Evolutionary conservation across 2,113 vertebrate species (phyloP), one percentile per base, ranked within the genome.

Genomic region (Lethenteron reissneri): DNA sequence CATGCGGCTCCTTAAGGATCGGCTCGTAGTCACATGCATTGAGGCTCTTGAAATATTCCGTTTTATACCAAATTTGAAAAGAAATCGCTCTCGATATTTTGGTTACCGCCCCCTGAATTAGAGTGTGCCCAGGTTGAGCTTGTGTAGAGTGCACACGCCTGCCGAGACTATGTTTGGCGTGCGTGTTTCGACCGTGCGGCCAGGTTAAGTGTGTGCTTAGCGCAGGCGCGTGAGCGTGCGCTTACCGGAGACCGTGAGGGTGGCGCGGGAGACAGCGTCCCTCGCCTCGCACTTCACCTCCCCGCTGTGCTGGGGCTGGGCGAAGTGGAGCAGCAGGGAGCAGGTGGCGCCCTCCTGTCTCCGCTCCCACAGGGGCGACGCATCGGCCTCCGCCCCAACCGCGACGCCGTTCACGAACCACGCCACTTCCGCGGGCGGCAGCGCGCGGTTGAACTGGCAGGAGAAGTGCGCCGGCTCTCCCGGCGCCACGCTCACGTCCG

Each of bases 211-310:
- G 41, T 41, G 41, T 41, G 41, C 6, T 41, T 41, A 41, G 6
- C 41, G 6, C 41, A 41, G 41, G 5, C 6, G 41, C 41, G 41
- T 41, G 41, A 41, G 41, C 41, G 41, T 41, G 41, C 41, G 41
- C 88, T 80, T 81, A 97, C 94, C 84, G 74, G 87, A 80, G 68
- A 90, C 83, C 11, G 80, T 81, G 56, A 99, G 81, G 70, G 81
- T 86, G 15, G 90, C 88, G 2, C 89, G 81, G 58, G 82, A 77
- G 57, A 95, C 83, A 3, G 89, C 90, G 60, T 99, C 90, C 5
- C 85, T 84, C n/a, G 87, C 88, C 14, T 90, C 90, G 59, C 97
- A 99, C 1, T 90, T 95, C 75, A 99, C 87, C 78, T 99, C 91
- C 74, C 89, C 88, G 5, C 84, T 79, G 3, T 92, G 85, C 72